Conservation (phyloP, 2,113 vertebrate genomes). For the Pampusana beccarii region DNA sequence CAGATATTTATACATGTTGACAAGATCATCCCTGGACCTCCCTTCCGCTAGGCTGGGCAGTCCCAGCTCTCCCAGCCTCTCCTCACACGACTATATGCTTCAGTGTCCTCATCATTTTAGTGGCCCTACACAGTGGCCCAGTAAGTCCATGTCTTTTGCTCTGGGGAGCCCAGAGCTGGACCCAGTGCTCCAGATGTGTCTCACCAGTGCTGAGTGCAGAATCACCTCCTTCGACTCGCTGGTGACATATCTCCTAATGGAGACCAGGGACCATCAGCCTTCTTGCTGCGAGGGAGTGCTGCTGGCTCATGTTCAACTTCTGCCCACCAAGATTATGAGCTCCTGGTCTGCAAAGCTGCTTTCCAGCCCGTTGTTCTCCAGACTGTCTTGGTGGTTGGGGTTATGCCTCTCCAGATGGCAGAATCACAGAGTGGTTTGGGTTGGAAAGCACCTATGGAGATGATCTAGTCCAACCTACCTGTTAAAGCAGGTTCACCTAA, state of each 20-base stretch:
- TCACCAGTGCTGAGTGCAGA: neutral
- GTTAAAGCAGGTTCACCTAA: no score
- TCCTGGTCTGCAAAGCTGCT: neutral
- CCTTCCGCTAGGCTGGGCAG: neutral
- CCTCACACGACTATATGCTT: accelerated
- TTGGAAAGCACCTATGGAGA: no score
- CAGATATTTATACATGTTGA: neutral
- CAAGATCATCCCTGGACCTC: neutral
- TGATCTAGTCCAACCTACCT: no score
- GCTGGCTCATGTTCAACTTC: neutral
- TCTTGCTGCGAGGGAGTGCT: accelerated
- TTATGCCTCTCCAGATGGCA: neutral
- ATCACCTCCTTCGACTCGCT: accelerated
- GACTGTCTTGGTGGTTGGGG: neutral
- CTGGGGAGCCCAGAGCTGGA: no score
- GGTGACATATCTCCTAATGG: neutral
- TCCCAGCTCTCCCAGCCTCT: neutral
- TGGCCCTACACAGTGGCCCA: no score
- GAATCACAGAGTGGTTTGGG: no score
- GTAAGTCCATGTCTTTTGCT: accelerated
- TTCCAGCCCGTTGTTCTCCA: neutral
- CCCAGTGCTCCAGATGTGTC: neutral
- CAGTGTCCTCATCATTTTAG: neutral
- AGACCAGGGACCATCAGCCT: neutral
- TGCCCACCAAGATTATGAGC: no score